Conservation (phyloP, 2,888 invertebrate species). For the Eudasyphora cyanicolor region DNA sequence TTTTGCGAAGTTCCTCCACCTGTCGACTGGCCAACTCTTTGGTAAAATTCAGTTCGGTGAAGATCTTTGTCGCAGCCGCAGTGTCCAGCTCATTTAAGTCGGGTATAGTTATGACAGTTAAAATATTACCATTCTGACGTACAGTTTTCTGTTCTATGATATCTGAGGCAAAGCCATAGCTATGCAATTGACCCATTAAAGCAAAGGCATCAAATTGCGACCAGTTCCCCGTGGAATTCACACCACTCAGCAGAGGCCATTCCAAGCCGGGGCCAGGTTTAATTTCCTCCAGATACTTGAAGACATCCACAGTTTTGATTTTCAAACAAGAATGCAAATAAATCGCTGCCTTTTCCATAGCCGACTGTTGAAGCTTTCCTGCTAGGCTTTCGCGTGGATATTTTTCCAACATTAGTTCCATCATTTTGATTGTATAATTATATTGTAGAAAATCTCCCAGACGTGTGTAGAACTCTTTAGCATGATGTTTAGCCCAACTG, state of each 20-base stretch:
- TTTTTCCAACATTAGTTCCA: conserved; percentile 57
- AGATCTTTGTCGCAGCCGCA: not conserved
- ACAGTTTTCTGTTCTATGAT: not conserved
- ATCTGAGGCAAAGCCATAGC: not conserved
- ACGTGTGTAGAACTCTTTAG: conserved; percentile 66
- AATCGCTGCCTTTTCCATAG: conserved; percentile 61
- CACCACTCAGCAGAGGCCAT: conserved; percentile 69
- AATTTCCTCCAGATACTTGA: conserved; percentile 69
- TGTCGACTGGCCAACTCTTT: not conserved
- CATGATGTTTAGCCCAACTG: conserved; percentile 69
- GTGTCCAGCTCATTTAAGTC: not conserved
- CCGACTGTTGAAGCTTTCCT: not conserved
- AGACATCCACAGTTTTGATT: conserved; percentile 34
- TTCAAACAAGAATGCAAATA: conserved; percentile 71
- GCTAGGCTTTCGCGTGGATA: not conserved
- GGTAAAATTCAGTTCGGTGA: not conserved
- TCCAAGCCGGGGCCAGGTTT: conserved; percentile 67
- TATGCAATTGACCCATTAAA: not conserved
- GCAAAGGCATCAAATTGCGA: not conserved
- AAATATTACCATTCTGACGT: not conserved
- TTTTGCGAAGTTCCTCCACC: not conserved
- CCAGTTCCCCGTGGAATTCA: not conserved
- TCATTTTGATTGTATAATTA: conserved; percentile 69
- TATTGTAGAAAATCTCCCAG: conserved; percentile 70
- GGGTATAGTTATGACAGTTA: not conserved